These are phyloP conservation scores for Hylaea fasciaria DNA, from an alignment of 2,888 invertebrate species.

Conservation along the genomic window DNA sequence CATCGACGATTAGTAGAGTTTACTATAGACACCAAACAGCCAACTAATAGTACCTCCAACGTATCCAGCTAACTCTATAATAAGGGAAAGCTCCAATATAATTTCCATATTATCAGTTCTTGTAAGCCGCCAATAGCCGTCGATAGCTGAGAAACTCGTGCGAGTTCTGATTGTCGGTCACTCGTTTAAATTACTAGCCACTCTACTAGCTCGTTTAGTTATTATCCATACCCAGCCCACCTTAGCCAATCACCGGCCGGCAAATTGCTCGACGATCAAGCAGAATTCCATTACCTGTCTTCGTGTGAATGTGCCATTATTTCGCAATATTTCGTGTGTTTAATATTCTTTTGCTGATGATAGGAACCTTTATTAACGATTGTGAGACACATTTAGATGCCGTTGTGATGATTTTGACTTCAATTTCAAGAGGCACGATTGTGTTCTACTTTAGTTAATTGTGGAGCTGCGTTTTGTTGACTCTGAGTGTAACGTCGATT, in stretches of 20 bases:
- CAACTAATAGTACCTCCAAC: no score
- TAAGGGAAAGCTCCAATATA: constrained; percentile 21
- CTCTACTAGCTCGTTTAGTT: constrained; percentile 16
- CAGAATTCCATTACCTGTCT: constrained; percentile 9
- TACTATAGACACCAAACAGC: no score
- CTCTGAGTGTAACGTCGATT: background rate
- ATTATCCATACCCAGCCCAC: constrained; percentile 18
- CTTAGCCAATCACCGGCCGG: constrained; percentile 18
- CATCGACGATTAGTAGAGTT: no score
- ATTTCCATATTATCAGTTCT: constrained; percentile 28
- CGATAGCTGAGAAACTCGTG: constrained; percentile 19
- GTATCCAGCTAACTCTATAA: constrained; percentile 10
- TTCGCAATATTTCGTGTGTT: constrained; percentile 22
- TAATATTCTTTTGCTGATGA: constrained; percentile 17
- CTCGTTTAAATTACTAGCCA: background rate
- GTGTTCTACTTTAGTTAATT: constrained; percentile 1
- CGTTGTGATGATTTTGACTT: constrained; percentile 14
- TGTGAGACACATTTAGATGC: constrained; percentile 13
- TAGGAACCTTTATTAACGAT: constrained; percentile 15
- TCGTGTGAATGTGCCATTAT: constrained; percentile 25
- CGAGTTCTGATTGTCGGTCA: constrained; percentile 25
- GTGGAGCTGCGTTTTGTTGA: background rate
- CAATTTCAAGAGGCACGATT: constrained; percentile 10
- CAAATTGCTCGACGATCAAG: constrained; percentile 10
- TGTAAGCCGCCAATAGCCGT: constrained; percentile 6